These are phyloP conservation scores for Pseudochromis fuscus DNA, from an alignment of 2,797 vertebrate species.

Conservation along the genomic window DNA sequence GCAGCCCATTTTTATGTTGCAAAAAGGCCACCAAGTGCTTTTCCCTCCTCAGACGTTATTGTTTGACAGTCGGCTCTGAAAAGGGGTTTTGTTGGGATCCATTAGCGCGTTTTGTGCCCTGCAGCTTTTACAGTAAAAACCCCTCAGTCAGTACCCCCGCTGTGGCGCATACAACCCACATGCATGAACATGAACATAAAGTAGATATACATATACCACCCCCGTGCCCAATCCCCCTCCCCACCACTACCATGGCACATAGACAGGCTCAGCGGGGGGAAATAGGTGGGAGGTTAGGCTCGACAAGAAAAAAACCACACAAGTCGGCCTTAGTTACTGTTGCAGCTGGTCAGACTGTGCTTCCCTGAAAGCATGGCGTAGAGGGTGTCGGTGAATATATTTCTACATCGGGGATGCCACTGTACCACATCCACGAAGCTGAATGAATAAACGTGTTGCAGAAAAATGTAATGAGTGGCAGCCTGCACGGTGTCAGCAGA, in stretches of 20 bases:
- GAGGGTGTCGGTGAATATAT: slow-evolving; percentile 38
- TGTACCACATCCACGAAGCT: slow-evolving; percentile 29
- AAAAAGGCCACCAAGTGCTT: slow-evolving; percentile 71
- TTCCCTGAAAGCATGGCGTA: slow-evolving; percentile 19
- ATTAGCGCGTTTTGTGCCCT: slow-evolving; percentile 76
- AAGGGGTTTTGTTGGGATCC: slow-evolving; percentile 72
- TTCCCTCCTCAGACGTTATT: slow-evolving; percentile 53
- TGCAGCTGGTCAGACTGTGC: slow-evolving; percentile 54
- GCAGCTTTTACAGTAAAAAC: slow-evolving; percentile 76
- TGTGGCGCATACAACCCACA: slow-evolving; percentile 53
- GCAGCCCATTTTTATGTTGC: slow-evolving; percentile 44
- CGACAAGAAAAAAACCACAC: slow-evolving; percentile 45
- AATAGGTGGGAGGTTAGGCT: slow-evolving; percentile 56
- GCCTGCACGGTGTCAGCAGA: slow-evolving; percentile 42
- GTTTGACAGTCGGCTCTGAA: slow-evolving; percentile 59
- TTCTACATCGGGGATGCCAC: slow-evolving; percentile 35
- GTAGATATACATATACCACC: slow-evolving; percentile 23
- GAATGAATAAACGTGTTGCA: slow-evolving; percentile 46
- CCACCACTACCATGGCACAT: slow-evolving; percentile 10
- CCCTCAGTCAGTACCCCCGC: slow-evolving; percentile 61
- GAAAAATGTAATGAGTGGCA: slow-evolving; percentile 43
- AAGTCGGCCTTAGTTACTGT: slow-evolving; percentile 70
- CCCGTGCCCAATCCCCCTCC: slow-evolving; percentile 10
- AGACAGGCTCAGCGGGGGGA: slow-evolving; percentile 33
- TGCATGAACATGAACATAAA: slow-evolving; percentile 41